phyloP scores from a whole-genome alignment of 2,113 vertebrate genomes.

The Saguinus midas region DNA sequence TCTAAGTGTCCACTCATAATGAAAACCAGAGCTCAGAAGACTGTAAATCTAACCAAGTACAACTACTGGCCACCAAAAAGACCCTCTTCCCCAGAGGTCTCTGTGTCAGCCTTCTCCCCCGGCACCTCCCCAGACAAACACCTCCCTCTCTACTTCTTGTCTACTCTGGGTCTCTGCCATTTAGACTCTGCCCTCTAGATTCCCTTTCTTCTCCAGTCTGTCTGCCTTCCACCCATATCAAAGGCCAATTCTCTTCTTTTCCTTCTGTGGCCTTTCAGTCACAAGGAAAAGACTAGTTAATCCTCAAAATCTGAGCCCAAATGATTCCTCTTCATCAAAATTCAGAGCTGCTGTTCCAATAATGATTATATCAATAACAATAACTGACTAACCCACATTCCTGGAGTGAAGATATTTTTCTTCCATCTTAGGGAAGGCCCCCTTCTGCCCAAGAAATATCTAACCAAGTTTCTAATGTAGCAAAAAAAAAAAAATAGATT shows the following conservation, averaged over 20 bases:
- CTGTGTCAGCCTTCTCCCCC: neutral
- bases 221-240: neutral
- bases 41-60: neutral
- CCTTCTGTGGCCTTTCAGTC: neutral
- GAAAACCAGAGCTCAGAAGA: neutral
- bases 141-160: neutral
- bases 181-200: neutral
- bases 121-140: neutral
- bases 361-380: neutral
- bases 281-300: neutral
- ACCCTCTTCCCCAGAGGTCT: neutral
- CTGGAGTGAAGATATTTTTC: neutral
- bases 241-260: neutral
- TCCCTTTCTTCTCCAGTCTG: neutral
- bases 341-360: neutral
- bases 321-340: neutral
- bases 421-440: neutral
- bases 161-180: neutral
- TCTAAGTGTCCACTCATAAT: neutral
- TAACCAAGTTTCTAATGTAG: neutral
- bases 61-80: neutral
- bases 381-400: neutral
- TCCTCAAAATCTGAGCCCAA: neutral
- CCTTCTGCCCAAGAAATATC: neutral
- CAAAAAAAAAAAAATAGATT: neutral